Base-by-base conservation (phyloP, 1,140 invertebrate genomes). In the Leptopilina clavipes region DNA sequence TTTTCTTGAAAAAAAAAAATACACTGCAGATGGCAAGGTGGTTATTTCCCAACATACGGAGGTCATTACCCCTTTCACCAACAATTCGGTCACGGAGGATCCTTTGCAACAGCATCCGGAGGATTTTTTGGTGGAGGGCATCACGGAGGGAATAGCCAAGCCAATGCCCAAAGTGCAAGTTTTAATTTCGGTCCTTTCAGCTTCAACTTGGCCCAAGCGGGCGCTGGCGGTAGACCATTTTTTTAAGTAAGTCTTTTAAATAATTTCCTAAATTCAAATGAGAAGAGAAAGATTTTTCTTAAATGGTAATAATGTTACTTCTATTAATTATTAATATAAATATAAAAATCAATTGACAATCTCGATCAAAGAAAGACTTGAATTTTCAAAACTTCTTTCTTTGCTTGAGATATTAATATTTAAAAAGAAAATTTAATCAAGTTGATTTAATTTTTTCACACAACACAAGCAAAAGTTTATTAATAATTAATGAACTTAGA, bases 111-210 rank as follows among this genome's bases (percentile, higher is more conserved):
- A 22, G 86, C 86, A n/a, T 83, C 83, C 17, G 84, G 85, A 18
- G 85, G 86, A 77, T 79, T 84, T 10, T 11, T 3, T 37, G 37
- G 43, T 37, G 17, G 3, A 76, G 74, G 37, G 72, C 40, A 71
- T 22, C 74, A 81, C 1, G 82, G 19, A 73, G 19, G n/a, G 52
- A 31, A 18, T 40, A 54, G 72, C 45, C 75, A 84, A 0, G 79
- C 84, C 7, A 84, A 82, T 45, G 82, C 86, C 11, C 84, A 87
- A 10, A 84, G 83, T 25, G 84, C 83, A 17, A 85, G 71, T 45
- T 85, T 88, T 70, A 87, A 73, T 54, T 31, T 88, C 2, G 87
- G 87, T 0, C 86, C 87, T 6, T 85, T 79, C 56, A 80, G 79
- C n/a, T 85, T 89, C 31, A 87, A 85, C 45, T 6, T 59, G 0